Evolutionary conservation across 2,113 vertebrate species (phyloP).

Genomic region (Sigmodon hispidus): DNA sequence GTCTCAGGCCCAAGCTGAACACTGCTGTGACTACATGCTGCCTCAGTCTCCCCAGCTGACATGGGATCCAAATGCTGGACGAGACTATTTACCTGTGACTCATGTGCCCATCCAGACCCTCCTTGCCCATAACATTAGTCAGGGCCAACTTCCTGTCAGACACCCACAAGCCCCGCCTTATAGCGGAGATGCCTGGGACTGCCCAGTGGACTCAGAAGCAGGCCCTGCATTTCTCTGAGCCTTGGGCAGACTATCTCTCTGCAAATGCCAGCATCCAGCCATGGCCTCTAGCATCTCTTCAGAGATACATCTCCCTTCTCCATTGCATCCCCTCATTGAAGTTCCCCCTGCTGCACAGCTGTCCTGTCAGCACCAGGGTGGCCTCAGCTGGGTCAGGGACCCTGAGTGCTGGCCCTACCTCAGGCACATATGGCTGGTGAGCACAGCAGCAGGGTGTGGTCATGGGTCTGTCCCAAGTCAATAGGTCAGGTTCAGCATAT

Average conservation of each 20-base stretch:
- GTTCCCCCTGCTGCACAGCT: neutral
- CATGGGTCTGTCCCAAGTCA: neutral
- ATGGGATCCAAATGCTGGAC: neutral
- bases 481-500: neutral
- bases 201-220: fast-evolving
- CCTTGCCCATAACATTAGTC: fast-evolving
- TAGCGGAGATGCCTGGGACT: neutral
- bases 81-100: neutral
- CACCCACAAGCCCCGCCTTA: neutral
- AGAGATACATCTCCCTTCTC: fast-evolving
- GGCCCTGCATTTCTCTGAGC: neutral
- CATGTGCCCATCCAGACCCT: too few relatives aligned
- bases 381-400: neutral
- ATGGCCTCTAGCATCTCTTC: fast-evolving
- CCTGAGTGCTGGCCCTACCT: neutral
- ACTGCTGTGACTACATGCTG: neutral
- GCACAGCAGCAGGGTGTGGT: neutral
- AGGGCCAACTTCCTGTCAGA: neutral
- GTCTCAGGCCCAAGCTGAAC: neutral
- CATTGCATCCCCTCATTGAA: fast-evolving
- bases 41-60: neutral
- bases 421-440: fast-evolving
- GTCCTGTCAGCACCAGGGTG: fast-evolving
- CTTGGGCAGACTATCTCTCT: neutral
- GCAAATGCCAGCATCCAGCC: neutral